Evolutionary conservation across 2,888 invertebrate species (phyloP), one percentile per base, ranked within the genome.

Genomic region (Andrena marginata): DNA sequence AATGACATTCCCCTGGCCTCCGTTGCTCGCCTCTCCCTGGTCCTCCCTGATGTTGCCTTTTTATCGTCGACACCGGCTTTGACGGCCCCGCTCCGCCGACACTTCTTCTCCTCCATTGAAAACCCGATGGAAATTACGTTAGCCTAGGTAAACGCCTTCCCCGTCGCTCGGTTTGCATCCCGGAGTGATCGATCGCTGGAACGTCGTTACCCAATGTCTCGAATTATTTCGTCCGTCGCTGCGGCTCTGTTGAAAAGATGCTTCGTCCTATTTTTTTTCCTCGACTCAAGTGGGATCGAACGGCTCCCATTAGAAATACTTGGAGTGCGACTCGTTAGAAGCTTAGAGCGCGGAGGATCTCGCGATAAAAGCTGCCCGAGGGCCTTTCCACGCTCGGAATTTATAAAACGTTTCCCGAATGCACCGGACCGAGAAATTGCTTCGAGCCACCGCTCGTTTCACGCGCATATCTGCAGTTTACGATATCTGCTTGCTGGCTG

Each of bases 41-140:
- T 2, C 65, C 26, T 42, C 16, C 8, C 10, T 2, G 10, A 48
- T 20, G 62, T 68, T 56, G 54, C 29, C 23, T 71, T 51, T 77
- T 56, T 48, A 72, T 77, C 74, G 16, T 1, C 16, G 26, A 20
- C 42, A 4, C 8, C n/a, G 60, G 29, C 56, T 56, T 33, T 62
- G 49, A 75, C 65, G 23, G 72, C 23, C 62, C 13, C 13, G 16
- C 42, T 42, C 42, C 42, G 42, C 60, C 23, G 26, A 35, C 62
- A 8, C 23, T 74, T 59, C 56, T 77, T 83, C 67, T 54, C 33
- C 29, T n/a, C 59, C 69, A 62, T 73, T 77, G 85, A 73, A 77
- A 62, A 73, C 35, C 70, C 56, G 59, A 85, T 84, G 72, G 70
- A 80, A 76, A 84, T 85, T 80, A 51, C 71, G 23, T 85, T 85